Evolutionary conservation across 2,797 vertebrate genomes (phyloP).

Genomic region (Lagocephalus sceleratus): DNA sequence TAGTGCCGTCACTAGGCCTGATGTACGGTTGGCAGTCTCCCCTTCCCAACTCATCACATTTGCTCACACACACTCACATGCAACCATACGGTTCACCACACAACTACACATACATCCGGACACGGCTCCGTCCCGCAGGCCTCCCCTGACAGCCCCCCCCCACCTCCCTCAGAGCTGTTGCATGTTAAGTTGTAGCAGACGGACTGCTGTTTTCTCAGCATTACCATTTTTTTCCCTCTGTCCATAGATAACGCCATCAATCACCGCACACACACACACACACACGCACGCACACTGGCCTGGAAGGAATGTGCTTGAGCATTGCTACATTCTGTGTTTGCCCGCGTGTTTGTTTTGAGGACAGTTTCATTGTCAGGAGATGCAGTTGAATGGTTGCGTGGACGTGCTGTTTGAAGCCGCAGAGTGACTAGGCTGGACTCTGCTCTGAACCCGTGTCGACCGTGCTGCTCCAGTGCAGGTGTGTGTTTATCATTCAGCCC

Average conservation of each 20-base stretch:
- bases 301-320: conserved; percentile 59
- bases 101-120: conserved; percentile 57
- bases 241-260: conserved; percentile 76
- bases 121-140: conserved; percentile 62
- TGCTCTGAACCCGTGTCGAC: conserved; percentile 63
- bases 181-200: conserved; percentile 71
- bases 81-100: conserved; percentile 50
- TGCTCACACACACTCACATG: conserved; percentile 27
- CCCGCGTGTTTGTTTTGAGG: conserved; percentile 61
- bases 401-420: conserved; percentile 57
- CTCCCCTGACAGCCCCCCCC: conserved; percentile 69
- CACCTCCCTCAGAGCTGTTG: conserved; percentile 68
- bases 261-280: conserved; percentile 41
- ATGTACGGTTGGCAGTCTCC: conserved; percentile 78
- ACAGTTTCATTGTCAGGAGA: conserved; percentile 61
- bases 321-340: conserved; percentile 56
- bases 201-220: conserved; percentile 72
- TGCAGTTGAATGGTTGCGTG: conserved; percentile 61
- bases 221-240: conserved; percentile 61
- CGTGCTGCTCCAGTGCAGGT: conserved; percentile 66
- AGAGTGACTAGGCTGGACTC: conserved; percentile 65
- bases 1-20: conserved; percentile 78
- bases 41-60: conserved; percentile 65
- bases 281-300: conserved; percentile 36
- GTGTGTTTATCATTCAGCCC: conserved; percentile 76